Conservation (phyloP, 2,113 vertebrate genomes). For the Bambusicola thoracicus region DNA sequence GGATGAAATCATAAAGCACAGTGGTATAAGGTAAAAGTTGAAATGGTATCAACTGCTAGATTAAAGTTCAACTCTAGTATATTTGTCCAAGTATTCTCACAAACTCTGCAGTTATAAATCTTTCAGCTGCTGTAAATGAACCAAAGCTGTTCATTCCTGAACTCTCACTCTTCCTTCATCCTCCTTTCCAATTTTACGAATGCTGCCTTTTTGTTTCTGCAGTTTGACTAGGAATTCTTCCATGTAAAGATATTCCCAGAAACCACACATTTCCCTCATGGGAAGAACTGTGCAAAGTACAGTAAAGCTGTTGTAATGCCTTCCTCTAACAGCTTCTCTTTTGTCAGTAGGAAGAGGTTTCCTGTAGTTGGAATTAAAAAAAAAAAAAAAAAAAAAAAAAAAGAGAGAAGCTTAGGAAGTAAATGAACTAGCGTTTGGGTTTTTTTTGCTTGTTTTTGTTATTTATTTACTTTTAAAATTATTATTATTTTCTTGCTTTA, state of each 20-base stretch:
- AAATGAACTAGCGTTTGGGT: background rate
- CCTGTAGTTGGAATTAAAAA: background rate
- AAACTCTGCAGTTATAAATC: background rate
- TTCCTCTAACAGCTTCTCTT: background rate
- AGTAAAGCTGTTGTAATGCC: background rate
- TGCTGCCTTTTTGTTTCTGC: background rate
- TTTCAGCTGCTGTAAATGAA: constrained; percentile 45
- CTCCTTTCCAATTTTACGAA: constrained; percentile 2
- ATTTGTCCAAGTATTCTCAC: background rate
- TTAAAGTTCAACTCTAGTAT: constrained; percentile 18
- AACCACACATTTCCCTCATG: background rate
- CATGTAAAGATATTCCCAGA: background rate
- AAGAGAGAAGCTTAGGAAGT: background rate
- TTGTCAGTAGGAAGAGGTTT: background rate
- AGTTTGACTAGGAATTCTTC: background rate
- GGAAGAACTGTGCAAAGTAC: background rate
- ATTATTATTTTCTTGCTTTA: background rate
- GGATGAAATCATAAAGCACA: background rate
- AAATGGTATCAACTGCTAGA: background rate
- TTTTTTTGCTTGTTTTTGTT: background rate
- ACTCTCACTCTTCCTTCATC: constrained; percentile 1
- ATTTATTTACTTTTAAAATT: background rate
- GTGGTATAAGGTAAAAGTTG: background rate
- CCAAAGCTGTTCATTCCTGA: constrained; percentile 38
- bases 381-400: background rate